Percentiles rank a stretch among this genome's conserved stretches.
These are phyloP conservation scores for Triplophysa yarkandensis DNA, from an alignment of 2,797 vertebrate species.

Conservation along the genomic window DNA sequence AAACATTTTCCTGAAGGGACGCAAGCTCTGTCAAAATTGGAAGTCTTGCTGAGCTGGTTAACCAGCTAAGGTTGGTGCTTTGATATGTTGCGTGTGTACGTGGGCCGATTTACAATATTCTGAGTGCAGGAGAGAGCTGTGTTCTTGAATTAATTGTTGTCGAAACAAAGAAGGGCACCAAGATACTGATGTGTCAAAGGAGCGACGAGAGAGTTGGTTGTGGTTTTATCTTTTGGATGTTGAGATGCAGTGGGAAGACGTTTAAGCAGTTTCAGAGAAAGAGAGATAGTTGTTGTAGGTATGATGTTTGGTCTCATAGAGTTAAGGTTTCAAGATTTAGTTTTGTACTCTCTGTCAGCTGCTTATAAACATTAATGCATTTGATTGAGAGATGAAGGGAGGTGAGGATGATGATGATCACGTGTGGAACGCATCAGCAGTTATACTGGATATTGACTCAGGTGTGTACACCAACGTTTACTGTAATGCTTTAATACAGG, in stretches of 20 bases:
- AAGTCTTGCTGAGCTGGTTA: slow-evolving; percentile 80
- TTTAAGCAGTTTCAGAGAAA: neutral
- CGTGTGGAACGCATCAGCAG: slow-evolving; percentile 74
- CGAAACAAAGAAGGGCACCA: neutral
- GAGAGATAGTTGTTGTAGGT: neutral
- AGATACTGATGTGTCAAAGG: neutral
- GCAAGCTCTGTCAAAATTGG: slow-evolving; percentile 72
- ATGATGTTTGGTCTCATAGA: too few relatives aligned
- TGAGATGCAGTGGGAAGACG: neutral
- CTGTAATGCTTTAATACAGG: neutral
- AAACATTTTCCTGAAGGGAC: slow-evolving; percentile 64
- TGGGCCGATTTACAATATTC: slow-evolving; percentile 7
- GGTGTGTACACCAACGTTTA: slow-evolving; percentile 62
- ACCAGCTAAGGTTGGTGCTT: slow-evolving; percentile 85
- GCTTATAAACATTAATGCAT: slow-evolving; percentile 41
- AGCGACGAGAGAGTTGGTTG: neutral
- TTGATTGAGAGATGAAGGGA: slow-evolving; percentile 58
- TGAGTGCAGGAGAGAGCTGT: slow-evolving; percentile 12
- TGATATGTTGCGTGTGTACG: slow-evolving; percentile 14
- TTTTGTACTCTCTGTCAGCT: slow-evolving; percentile 12
- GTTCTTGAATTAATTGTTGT: slow-evolving; percentile 30
- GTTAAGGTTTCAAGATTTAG: slow-evolving; percentile 6
- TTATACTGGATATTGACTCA: slow-evolving; percentile 80
- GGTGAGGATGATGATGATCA: slow-evolving; percentile 59
- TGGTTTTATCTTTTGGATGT: neutral